Conservation (phyloP, 2,888 invertebrate genomes). For the Drosophila demipolita region DNA sequence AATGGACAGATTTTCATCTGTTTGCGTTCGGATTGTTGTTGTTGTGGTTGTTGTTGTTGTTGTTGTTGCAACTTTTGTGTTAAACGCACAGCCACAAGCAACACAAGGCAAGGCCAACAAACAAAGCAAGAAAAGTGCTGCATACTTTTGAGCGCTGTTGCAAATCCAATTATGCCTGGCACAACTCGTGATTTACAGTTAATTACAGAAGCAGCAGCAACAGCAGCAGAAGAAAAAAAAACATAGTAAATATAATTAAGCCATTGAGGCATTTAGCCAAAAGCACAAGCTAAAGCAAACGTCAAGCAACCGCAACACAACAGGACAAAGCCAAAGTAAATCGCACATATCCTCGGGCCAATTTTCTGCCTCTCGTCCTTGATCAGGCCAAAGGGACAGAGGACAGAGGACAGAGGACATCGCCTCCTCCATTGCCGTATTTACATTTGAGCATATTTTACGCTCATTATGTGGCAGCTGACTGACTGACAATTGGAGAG, state of each 20-base stretch:
- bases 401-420: neutral
- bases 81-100: conserved; percentile 20
- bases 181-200: conserved; percentile 52
- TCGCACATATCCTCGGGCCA: conserved; percentile 38
- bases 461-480: conserved; percentile 21
- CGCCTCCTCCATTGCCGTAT: conserved; percentile 18
- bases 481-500: conserved; percentile 19
- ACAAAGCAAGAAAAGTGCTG: conserved; percentile 31
- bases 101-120: conserved; percentile 8
- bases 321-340: conserved; percentile 30
- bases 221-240: neutral
- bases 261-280: conserved; percentile 54
- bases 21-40: conserved; percentile 18
- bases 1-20: conserved; percentile 54
- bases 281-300: conserved; percentile 25
- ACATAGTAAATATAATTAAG: conserved; percentile 63
- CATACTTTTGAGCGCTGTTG: conserved; percentile 37
- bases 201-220: conserved; percentile 42
- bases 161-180: conserved; percentile 54
- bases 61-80: conserved; percentile 31
- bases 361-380: conserved; percentile 21
- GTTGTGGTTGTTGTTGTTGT: conserved; percentile 7
- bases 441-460: conserved; percentile 43
- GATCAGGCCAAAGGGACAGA: conserved; percentile 15
- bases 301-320: conserved; percentile 37